Conservation (phyloP, 1,140 invertebrate genomes). For the Leptonema lineaticorne region DNA sequence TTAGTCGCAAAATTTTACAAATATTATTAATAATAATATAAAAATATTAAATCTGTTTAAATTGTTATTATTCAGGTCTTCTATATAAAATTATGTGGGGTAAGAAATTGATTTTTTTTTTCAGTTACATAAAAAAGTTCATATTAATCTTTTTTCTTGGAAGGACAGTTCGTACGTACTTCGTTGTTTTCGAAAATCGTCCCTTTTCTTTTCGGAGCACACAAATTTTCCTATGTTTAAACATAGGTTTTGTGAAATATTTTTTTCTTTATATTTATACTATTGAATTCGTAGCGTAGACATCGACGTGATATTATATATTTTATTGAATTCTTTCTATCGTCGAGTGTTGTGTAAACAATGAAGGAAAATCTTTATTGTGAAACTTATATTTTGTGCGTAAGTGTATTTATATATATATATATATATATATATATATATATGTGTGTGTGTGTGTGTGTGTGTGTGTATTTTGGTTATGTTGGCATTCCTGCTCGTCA, state of each 20-base stretch:
- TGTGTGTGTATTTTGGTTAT: not conserved
- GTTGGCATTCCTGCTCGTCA: slow-evolving; percentile 27
- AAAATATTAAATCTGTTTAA: no score
- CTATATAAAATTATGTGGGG: no score
- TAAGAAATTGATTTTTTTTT: no score
- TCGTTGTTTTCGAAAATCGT: not conserved
- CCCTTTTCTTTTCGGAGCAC: not conserved
- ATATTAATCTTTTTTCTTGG: no score
- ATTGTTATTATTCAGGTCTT: no score
- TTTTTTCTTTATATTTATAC: slow-evolving; percentile 3
- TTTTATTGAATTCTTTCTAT: slow-evolving; percentile 41
- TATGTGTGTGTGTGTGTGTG: not conserved
- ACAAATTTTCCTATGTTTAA: slow-evolving; percentile 17
- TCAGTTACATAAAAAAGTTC: no score
- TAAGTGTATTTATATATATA: no score
- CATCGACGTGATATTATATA: slow-evolving; percentile 30
- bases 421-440: no score
- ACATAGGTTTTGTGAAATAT: not conserved
- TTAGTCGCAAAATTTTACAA: no score
- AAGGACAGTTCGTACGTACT: no score
- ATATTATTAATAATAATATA: no score
- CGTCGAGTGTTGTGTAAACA: slow-evolving; percentile 39
- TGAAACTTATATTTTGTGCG: no score
- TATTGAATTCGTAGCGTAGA: not conserved
- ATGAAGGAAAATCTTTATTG: slow-evolving; percentile 33